phyloP scores from a whole-genome alignment of 2,888 invertebrate species.

The Leptodirus hochenwartii region DNA sequence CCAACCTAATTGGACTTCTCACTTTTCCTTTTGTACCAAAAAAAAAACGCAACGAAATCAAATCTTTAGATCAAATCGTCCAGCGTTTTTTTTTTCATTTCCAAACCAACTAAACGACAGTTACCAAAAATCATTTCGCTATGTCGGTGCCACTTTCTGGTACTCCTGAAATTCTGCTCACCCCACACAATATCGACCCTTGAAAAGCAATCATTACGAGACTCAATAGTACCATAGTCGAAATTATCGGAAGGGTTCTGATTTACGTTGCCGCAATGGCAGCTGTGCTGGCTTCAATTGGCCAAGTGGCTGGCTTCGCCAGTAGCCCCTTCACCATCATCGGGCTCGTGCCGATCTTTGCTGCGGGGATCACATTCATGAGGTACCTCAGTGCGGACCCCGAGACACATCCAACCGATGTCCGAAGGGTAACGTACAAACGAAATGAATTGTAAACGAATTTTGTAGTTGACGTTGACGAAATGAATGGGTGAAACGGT shows the following conservation, averaged over 20 bases:
- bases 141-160: too few relatives aligned
- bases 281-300: constrained; percentile 27
- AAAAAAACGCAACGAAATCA: too few relatives aligned
- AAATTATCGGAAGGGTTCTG: too few relatives aligned
- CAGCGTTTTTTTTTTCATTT: not conserved
- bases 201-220: too few relatives aligned
- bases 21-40: too few relatives aligned
- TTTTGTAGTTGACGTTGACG: not conserved
- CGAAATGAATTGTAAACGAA: not conserved
- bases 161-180: too few relatives aligned
- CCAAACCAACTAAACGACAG: not conserved
- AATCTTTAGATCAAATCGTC: too few relatives aligned
- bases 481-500: not conserved
- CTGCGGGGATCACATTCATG: constrained; percentile 63
- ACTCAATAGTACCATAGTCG: too few relatives aligned
- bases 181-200: too few relatives aligned
- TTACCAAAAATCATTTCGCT: too few relatives aligned
- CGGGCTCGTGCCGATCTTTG: constrained; percentile 63
- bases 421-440: constrained; percentile 38
- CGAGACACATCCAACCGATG: constrained; percentile 57
- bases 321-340: constrained; percentile 37
- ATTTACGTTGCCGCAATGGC: too few relatives aligned
- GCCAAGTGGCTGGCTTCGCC: constrained; percentile 24
- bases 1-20: too few relatives aligned
- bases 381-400: constrained; percentile 68